These are phyloP conservation scores for Vulpes lagopus DNA, from an alignment of 2,113 vertebrate species.

Conservation along the genomic window DNA sequence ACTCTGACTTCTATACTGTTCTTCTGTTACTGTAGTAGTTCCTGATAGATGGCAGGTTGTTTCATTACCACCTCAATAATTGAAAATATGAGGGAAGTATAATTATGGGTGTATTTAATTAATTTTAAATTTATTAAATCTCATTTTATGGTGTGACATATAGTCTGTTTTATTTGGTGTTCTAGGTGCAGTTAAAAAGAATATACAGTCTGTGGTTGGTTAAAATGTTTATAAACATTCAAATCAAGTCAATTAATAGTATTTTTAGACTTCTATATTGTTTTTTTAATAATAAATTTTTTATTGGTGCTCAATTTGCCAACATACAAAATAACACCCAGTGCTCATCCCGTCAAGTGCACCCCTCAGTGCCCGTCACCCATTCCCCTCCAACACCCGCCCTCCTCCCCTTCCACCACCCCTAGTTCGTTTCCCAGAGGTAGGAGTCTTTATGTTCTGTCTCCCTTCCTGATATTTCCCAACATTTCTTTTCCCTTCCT, in stretches of 20 bases:
- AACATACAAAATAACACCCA: too few relatives aligned
- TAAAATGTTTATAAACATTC: background rate
- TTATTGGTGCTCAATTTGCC: too few relatives aligned
- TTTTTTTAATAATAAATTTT: too few relatives aligned
- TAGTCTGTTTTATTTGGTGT: background rate
- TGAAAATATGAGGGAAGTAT: background rate
- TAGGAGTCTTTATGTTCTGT: too few relatives aligned
- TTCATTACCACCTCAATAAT: background rate
- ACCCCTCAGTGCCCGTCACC: too few relatives aligned
- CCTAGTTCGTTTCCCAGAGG: too few relatives aligned
- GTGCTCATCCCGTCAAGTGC: too few relatives aligned
- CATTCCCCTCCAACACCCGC: too few relatives aligned
- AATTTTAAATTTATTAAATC: background rate
- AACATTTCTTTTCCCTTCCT: too few relatives aligned
- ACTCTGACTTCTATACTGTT: background rate
- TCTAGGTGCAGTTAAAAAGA: background rate
- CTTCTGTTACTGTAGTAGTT: background rate
- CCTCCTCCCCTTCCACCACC: too few relatives aligned
- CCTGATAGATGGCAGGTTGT: background rate
- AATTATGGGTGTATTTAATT: conserved; percentile 12
- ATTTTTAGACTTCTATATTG: background rate
- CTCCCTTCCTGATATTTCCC: too few relatives aligned
- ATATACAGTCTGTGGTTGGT: background rate
- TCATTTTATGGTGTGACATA: background rate
- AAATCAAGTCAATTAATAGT: conserved; percentile 1